Conservation (phyloP, 2,797 vertebrate genomes). For the Cichlasoma orientale region DNA sequence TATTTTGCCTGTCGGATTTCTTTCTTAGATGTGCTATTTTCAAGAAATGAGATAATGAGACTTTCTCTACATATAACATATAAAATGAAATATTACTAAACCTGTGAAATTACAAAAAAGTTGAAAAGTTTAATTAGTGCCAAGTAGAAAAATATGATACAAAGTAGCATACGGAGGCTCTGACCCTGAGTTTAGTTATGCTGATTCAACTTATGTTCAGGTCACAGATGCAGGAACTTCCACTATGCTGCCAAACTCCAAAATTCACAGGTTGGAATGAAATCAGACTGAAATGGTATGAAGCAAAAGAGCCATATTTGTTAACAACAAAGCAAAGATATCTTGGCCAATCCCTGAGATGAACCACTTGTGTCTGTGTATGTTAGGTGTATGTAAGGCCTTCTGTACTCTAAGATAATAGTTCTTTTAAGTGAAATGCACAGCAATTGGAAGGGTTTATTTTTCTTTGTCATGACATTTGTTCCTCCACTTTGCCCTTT, state of each 20-base stretch:
- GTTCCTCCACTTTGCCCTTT: neutral
- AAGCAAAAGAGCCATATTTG: too few relatives aligned
- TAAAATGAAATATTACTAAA: neutral
- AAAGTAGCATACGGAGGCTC: neutral
- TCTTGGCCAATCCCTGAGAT: neutral
- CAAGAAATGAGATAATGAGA: neutral
- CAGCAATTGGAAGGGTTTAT: neutral
- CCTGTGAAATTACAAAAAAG: neutral
- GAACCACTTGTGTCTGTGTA: neutral
- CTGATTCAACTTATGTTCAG: too few relatives aligned
- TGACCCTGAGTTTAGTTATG: neutral
- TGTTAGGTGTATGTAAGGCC: neutral
- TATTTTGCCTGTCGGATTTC: neutral
- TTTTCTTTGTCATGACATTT: neutral
- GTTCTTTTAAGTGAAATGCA: neutral
- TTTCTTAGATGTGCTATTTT: neutral
- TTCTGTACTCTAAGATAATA: neutral
- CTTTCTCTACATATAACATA: neutral
- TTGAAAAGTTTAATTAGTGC: neutral
- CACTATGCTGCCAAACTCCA: neutral
- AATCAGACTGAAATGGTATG: neutral
- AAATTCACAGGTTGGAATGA: neutral
- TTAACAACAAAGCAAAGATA: neutral
- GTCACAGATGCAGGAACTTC: too few relatives aligned
- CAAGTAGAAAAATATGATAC: neutral